These are phyloP conservation scores for Cistogaster globosa DNA, from an alignment of 2,888 invertebrate species.

Conservation along the genomic window DNA sequence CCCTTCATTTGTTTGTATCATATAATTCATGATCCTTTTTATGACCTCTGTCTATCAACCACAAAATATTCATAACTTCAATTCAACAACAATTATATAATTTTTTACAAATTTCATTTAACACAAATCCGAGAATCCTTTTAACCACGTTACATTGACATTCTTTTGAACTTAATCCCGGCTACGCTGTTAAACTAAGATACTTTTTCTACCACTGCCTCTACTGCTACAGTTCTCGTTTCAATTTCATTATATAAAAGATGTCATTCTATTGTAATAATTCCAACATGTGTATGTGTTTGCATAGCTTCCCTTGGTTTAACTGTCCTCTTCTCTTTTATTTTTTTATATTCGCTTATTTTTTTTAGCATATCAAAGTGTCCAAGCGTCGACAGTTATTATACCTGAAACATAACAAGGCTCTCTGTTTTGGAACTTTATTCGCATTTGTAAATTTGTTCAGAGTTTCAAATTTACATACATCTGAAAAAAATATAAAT, in stretches of 20 bases:
- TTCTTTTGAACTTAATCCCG: constrained; percentile 28
- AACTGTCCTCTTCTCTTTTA: neutral
- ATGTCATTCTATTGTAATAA: neutral
- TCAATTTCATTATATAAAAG: neutral
- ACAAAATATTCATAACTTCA: neutral
- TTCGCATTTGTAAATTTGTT: constrained; percentile 41
- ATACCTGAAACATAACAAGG: constrained; percentile 50
- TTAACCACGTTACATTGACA: constrained; percentile 51
- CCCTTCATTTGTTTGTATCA: neutral
- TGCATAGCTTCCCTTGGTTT: neutral
- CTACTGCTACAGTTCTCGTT: neutral
- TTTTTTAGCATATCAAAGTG: constrained; percentile 55
- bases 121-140: constrained; percentile 52
- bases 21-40: constrained; percentile 23
- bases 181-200: neutral
- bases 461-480: constrained; percentile 61
- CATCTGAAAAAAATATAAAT: constrained; percentile 52
- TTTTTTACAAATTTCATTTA: constrained; percentile 36
- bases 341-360: neutral
- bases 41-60: constrained; percentile 5
- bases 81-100: constrained; percentile 33
- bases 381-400: constrained; percentile 62
- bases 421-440: constrained; percentile 3
- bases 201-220: neutral
- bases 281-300: neutral